Conservation (phyloP, 1,140 invertebrate genomes). For the Lepidostoma basale region DNA sequence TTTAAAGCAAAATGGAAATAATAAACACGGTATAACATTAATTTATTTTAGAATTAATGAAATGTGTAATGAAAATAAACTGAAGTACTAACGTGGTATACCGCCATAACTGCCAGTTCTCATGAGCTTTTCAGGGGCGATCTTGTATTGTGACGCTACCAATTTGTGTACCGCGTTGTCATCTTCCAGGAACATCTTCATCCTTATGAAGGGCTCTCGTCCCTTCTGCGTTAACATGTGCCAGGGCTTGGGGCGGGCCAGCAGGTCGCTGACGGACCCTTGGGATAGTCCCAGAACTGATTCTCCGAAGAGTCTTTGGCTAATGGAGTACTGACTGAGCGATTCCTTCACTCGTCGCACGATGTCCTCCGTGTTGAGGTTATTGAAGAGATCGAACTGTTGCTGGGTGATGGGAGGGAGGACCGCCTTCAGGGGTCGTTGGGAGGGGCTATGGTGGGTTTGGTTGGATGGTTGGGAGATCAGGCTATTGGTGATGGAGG, state of each 20-base stretch:
- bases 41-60: too few species aligned
- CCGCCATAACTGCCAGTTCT: constrained; percentile 90
- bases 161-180: constrained; percentile 96
- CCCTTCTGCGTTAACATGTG: constrained; percentile 97
- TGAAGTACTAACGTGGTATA: constrained; percentile 72
- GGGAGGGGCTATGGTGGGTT: constrained; percentile 78
- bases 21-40: too few species aligned
- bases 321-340: constrained; percentile 97
- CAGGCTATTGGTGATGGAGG: constrained; percentile 95
- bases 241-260: constrained; percentile 96
- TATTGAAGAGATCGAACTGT: constrained; percentile 98
- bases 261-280: constrained; percentile 92
- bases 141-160: constrained; percentile 97
- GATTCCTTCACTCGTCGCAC: constrained; percentile 98
- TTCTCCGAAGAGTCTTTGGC: constrained; percentile 97
- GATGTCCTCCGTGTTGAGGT: constrained; percentile 98
- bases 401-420: constrained; percentile 98
- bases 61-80: background rate
- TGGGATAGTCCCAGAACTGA: constrained; percentile 95
- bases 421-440: constrained; percentile 92
- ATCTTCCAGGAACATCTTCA: constrained; percentile 98
- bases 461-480: constrained; percentile 89
- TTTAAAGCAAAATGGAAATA: too few species aligned
- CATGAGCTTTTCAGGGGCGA: constrained; percentile 95
- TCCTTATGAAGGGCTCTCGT: constrained; percentile 94